Evolutionary conservation across 2,888 invertebrate species (phyloP).

Genomic region (Macrostomum cliftonense): DNA sequence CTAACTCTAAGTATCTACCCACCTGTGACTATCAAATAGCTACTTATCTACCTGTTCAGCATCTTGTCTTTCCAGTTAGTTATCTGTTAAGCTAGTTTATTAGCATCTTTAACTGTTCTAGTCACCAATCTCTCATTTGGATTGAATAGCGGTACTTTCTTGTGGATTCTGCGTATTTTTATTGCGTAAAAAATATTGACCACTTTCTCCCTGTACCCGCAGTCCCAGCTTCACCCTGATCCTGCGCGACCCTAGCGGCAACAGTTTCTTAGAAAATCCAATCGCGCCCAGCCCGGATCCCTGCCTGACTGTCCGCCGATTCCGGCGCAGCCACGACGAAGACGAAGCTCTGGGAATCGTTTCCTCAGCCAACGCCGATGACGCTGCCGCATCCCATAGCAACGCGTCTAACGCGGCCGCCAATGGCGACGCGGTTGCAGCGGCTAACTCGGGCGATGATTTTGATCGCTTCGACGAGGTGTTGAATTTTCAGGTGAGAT

Average conservation of each 20-base stretch:
- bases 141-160: too few species aligned
- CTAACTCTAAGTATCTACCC: too few species aligned
- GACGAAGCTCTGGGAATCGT: slow-evolving; percentile 63
- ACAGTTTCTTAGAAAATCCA: slow-evolving; percentile 68
- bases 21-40: too few species aligned
- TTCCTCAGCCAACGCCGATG: background rate
- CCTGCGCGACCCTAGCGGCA: slow-evolving; percentile 87
- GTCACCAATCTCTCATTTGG: too few species aligned
- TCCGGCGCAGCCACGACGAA: slow-evolving; percentile 64
- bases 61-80: too few species aligned
- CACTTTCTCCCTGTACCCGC: too few species aligned
- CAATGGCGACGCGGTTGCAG: slow-evolving; percentile 1
- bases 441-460: slow-evolving; percentile 7
- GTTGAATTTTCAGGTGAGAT: background rate
- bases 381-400: background rate
- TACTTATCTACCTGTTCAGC: too few species aligned
- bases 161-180: too few species aligned
- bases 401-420: background rate
- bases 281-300: slow-evolving; percentile 41
- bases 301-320: slow-evolving; percentile 51
- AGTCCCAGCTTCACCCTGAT: slow-evolving; percentile 28
- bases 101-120: too few species aligned
- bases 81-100: too few species aligned
- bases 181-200: too few species aligned
- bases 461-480: slow-evolving; percentile 2